Evolutionary conservation across 2,113 vertebrate genomes (phyloP).

Genomic region (Cheirogaleus medius): DNA sequence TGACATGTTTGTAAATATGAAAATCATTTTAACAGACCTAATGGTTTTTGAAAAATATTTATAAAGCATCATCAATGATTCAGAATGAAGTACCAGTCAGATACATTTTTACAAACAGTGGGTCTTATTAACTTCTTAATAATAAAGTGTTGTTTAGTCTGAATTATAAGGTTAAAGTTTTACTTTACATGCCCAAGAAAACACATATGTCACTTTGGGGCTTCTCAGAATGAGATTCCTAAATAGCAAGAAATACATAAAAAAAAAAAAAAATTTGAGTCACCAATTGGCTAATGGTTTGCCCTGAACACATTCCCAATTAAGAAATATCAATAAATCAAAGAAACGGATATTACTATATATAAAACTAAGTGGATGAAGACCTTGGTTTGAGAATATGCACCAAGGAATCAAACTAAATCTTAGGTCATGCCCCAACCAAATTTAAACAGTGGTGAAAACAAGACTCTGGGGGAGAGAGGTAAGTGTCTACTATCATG

Average conservation of each 20-base stretch:
- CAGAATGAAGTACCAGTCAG: neutral
- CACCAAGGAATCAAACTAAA: neutral
- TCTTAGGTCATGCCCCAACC: neutral
- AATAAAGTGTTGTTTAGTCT: neutral
- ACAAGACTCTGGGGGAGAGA: neutral
- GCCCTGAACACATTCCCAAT: neutral
- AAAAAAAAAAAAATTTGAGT: neutral
- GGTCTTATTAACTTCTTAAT: slow-evolving; percentile 9
- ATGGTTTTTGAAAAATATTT: slow-evolving; percentile 5
- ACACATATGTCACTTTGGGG: neutral
- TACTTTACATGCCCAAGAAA: neutral
- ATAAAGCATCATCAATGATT: slow-evolving; percentile 21
- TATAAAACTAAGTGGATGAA: neutral
- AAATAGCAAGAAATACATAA: neutral
- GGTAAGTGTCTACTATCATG: neutral
- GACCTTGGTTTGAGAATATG: neutral
- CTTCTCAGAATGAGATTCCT: neutral
- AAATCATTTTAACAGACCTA: slow-evolving; percentile 2
- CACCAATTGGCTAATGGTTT: neutral
- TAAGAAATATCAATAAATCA: slow-evolving; percentile 29
- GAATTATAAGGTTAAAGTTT: neutral
- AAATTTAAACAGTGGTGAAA: neutral
- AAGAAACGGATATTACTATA: neutral
- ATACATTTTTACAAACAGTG: neutral
- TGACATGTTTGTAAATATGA: neutral